Percentiles rank a stretch among this genome's conserved stretches.
Conservation (phyloP, 2,113 vertebrate species). For the Naja naja region DNA sequence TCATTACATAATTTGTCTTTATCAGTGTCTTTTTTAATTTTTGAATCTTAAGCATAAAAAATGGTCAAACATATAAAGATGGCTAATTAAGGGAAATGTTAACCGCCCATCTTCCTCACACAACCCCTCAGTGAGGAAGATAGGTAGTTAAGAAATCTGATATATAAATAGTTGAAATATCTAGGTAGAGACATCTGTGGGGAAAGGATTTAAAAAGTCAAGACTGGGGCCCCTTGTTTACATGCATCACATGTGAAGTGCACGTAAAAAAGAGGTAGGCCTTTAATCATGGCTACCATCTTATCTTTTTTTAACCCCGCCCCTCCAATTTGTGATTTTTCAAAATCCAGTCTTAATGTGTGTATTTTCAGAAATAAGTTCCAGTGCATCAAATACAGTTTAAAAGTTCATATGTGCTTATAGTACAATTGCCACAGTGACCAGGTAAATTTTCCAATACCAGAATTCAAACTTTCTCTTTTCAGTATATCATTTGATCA, state of each 20-base stretch:
- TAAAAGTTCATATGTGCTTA: not conserved
- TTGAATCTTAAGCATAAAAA: not conserved
- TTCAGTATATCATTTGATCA: not conserved
- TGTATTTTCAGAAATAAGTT: not conserved
- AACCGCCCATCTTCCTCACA: not conserved
- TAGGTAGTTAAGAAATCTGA: not conserved
- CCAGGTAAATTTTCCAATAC: not conserved
- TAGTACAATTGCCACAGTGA: not conserved
- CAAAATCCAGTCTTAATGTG: not conserved
- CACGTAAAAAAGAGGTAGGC: not conserved
- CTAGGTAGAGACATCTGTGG: not conserved
- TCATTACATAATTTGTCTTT: not conserved
- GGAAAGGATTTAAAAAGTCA: not conserved
- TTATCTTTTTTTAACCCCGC: not conserved
- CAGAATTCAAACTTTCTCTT: not conserved
- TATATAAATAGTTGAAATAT: not conserved
- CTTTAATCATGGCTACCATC: not conserved
- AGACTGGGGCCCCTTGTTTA: not conserved
- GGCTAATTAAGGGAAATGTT: not conserved
- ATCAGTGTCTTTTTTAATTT: not conserved
- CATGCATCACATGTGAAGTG: not conserved
- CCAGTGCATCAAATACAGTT: not conserved
- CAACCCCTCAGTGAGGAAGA: not conserved
- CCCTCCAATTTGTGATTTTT: not conserved
- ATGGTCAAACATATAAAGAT: not conserved